Base-by-base conservation (phyloP, 2,888 invertebrate species). In the Notocelia uddmanniana region DNA sequence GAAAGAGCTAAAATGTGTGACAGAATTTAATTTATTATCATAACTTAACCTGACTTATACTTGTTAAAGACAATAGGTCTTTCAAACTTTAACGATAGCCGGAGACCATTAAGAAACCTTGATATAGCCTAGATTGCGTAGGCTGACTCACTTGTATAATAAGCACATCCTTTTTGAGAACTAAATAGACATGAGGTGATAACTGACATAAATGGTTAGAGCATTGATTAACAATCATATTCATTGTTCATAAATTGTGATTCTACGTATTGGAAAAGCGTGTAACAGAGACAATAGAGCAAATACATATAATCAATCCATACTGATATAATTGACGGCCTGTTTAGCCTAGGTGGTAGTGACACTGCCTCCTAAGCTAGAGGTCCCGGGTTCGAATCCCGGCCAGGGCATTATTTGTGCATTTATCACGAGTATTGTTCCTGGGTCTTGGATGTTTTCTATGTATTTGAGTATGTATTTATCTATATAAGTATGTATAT, bases 91-190 rank as follows among this genome's bases (percentile, higher is more conserved):
- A 50, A 69, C 21, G 50, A 63, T 37, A 18, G n/a, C 59, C 52
- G 37, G 59, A 31, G 59, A 23, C 18, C 18, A 5, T 69, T 63
- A 63, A 23, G 41, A 23, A 8, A 34, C 48, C 57, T 50, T 57
- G 34, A 45, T 31, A 15, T 41, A 69, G 45, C 11, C 48, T 55
- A 2, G 13, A 13, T 50, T 50, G 13, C 45, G 31, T 19, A 45
- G n/a, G 64, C 5, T 64, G 70, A 70, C 19, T 70, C 57, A 41
- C 50, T 58, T n/a, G 26, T 64, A 58, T 58, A 37, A 52, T 55
- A 58, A 26, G n/a, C 19, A 26, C 58, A 26, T 37, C 15, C 50
- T 52, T 52, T 64, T 57, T 26, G 50, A 64, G 50, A 45, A 19
- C 48, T 41, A 50, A 52, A 26, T 48, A 37, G 18, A 37, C 64